Evolutionary conservation across 2,888 invertebrate genomes (phyloP), one percentile per base, ranked within the genome.

Genomic region (Eristalis arbustorum): DNA sequence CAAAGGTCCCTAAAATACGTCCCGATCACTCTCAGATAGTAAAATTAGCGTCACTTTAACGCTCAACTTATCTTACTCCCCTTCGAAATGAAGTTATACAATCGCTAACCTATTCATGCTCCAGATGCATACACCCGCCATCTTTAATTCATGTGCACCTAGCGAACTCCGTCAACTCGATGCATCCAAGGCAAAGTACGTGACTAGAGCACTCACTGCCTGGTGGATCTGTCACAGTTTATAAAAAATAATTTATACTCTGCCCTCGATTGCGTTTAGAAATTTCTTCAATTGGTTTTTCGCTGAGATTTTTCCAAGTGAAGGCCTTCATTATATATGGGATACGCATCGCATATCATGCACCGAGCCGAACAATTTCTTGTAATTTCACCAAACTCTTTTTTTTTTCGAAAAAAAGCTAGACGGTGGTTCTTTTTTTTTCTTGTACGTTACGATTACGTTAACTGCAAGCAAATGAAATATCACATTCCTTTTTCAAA

Each of bases 371-470:
- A 40, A 80, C 40, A 64, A n/a, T 77, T 73, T 79, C 56, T 23
- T 72, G 28, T 77, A 78, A 62, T 76, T 80, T 84, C 76, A 84
- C 84, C 72, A 73, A 68, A 75, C 23, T 56, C 42, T 84, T 80
- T 80, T 64, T 63, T 81, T 59, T 5, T 8, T 6, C 5, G 6
- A 31, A 31, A 31, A 31, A 31, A 31, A 31, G 31, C 31, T 31
- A 8, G 31, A 31, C 31, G 8, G 31, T 10, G 8, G 4, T 57
- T 79, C 67, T 80, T 69, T 63, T 76, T 59, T 56, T 57, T 84
- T 79, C 75, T 69, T 63, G 76, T 59, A n/a, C n/a, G 80, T 67
- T 68, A 59, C 49, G 71, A 81, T 72, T 80, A 81, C 84, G 81
- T 59, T 76, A 59, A 81, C 72, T 76, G 84, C 72, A 84, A 81